Percentiles rank a stretch among this genome's conserved stretches.
These are phyloP conservation scores for Plagodis dolabraria DNA, from an alignment of 2,888 invertebrate genomes.

Conservation along the genomic window DNA sequence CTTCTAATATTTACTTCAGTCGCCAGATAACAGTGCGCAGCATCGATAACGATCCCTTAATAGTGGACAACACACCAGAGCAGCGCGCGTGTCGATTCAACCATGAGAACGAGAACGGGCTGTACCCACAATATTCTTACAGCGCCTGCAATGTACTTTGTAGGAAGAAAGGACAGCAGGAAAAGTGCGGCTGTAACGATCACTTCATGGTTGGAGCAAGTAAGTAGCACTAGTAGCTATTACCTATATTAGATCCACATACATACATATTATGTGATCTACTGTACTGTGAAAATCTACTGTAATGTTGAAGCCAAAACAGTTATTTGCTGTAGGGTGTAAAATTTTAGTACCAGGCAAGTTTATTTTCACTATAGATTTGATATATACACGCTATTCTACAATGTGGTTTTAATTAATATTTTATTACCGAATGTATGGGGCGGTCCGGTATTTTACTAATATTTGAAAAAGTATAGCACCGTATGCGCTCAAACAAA, in stretches of 20 bases:
- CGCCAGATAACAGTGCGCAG: slow-evolving; percentile 83
- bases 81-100: slow-evolving; percentile 90
- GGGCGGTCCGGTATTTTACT: too few species aligned
- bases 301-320: too few species aligned
- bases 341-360: too few species aligned
- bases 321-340: too few species aligned
- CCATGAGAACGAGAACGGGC: slow-evolving; percentile 86
- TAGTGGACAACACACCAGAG: slow-evolving; percentile 83
- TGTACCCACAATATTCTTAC: slow-evolving; percentile 89
- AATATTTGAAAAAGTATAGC: too few species aligned
- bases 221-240: slow-evolving; percentile 49
- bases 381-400: too few species aligned
- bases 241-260: not conserved
- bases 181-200: slow-evolving; percentile 87
- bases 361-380: too few species aligned
- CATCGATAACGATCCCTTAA: slow-evolving; percentile 88
- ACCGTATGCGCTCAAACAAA: too few species aligned
- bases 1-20: slow-evolving; percentile 51
- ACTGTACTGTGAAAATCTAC: too few species aligned
- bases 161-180: slow-evolving; percentile 86
- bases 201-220: slow-evolving; percentile 88
- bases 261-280: too few species aligned
- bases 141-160: slow-evolving; percentile 90
- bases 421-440: too few species aligned
- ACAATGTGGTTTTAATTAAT: too few species aligned